These are phyloP conservation scores for Athene cunicularia DNA, from an alignment of 2,113 vertebrate genomes.

Conservation along the genomic window DNA sequence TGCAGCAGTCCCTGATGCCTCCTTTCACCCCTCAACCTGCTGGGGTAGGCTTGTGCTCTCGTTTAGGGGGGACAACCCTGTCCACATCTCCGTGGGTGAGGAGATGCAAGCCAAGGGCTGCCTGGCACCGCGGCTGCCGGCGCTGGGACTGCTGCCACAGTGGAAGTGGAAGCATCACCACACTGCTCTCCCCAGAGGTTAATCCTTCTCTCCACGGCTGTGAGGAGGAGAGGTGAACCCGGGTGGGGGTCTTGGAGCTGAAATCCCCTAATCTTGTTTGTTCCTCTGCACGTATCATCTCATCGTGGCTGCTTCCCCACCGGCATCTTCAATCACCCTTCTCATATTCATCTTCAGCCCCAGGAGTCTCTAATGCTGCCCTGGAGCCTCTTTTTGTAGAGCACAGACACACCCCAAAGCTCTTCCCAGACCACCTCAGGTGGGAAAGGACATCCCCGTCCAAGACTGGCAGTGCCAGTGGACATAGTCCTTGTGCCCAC, in stretches of 20 bases:
- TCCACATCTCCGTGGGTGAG: neutral
- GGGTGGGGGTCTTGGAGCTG: neutral
- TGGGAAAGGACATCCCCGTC: neutral
- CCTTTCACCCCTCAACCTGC: neutral
- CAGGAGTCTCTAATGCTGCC: neutral
- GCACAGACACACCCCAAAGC: neutral
- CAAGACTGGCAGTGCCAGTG: accelerated
- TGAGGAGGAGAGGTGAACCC: neutral
- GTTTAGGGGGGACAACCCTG: neutral
- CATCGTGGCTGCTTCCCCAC: accelerated
- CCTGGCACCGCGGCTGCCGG: neutral
- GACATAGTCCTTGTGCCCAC: accelerated
- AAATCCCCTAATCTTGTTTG: neutral
- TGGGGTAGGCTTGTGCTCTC: accelerated
- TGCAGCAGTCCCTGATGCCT: neutral
- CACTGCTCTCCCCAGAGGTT: neutral
- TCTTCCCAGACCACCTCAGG: neutral
- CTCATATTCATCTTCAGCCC: neutral
- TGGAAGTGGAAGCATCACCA: neutral
- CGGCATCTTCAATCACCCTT: accelerated
- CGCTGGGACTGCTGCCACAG: accelerated
- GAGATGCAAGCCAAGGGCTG: neutral
- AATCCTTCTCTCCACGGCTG: neutral
- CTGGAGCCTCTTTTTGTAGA: neutral
- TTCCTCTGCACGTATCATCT: neutral